Evolutionary conservation across 1,140 invertebrate genomes (phyloP).

Genomic region (Drosophila varians): DNA sequence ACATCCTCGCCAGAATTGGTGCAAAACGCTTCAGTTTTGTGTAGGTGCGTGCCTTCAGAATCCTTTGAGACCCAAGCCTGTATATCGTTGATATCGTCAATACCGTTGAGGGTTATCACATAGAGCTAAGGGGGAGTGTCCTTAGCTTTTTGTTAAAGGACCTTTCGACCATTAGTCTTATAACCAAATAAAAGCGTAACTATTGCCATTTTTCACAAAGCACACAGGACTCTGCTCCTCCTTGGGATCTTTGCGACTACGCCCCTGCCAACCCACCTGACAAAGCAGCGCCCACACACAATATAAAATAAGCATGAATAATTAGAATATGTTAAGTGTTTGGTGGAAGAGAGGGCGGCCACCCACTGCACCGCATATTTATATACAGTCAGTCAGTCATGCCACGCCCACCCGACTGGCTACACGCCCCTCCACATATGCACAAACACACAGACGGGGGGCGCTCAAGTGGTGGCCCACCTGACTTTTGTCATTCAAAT

Average conservation of each 20-base stretch:
- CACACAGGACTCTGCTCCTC: too few relatives aligned
- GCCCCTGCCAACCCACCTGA: too few relatives aligned
- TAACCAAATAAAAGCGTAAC: conserved; percentile 73
- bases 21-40: conserved; percentile 68
- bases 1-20: conserved; percentile 80
- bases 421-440: conserved; percentile 27
- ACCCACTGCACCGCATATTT: conserved; percentile 63
- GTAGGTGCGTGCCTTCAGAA: not conserved
- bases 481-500: conserved; percentile 83
- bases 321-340: conserved; percentile 83
- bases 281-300: conserved; percentile 61
- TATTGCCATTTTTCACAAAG: conserved; percentile 81
- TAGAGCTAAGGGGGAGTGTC: too few relatives aligned
- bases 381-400: conserved; percentile 74
- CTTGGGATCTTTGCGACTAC: too few relatives aligned
- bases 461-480: conserved; percentile 73
- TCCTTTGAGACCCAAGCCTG: too few relatives aligned
- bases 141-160: too few relatives aligned
- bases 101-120: too few relatives aligned
- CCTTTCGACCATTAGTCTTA: too few relatives aligned
- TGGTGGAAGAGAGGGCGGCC: conserved; percentile 23
- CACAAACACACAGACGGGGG: conserved; percentile 35
- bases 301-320: conserved; percentile 83
- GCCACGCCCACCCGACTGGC: conserved; percentile 58
- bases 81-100: too few relatives aligned